phyloP scores from a whole-genome alignment of 37 sponge, comb jelly and placozoan genomes.

The Beroe ovata region DNA sequence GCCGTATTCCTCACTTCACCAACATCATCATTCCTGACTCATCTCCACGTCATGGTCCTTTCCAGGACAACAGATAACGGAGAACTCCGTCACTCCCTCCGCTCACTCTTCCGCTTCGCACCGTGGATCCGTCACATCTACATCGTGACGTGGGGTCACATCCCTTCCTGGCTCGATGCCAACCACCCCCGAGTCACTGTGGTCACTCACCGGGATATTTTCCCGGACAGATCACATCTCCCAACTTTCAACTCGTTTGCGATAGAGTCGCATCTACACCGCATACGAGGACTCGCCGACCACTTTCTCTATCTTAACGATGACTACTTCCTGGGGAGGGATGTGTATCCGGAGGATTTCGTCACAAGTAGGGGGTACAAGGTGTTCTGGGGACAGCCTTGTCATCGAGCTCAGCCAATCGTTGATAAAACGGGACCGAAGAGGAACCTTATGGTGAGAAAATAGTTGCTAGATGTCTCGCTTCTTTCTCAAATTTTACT shows the following conservation, averaged over 20 bases:
- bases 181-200: constrained; percentile 82
- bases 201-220: constrained; percentile 91
- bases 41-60: too few species aligned
- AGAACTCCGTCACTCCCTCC: constrained; percentile 91
- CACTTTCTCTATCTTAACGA: constrained; percentile 95
- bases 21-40: too few species aligned
- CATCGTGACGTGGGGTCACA: constrained; percentile 97
- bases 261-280: constrained; percentile 89
- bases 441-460: neutral
- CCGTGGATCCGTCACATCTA: constrained; percentile 97
- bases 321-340: constrained; percentile 91
- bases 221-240: constrained; percentile 84
- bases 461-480: too few species aligned
- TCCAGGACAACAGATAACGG: constrained; percentile 8
- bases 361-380: constrained; percentile 62
- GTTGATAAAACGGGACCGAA: neutral
- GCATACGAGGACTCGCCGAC: constrained; percentile 84
- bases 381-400: constrained; percentile 92
- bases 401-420: constrained; percentile 70
- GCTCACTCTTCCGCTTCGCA: constrained; percentile 85
- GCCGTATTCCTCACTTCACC: too few species aligned
- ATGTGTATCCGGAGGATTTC: constrained; percentile 95
- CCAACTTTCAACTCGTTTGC: constrained; percentile 97
- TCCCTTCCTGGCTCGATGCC: constrained; percentile 93
- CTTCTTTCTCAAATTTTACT: too few species aligned